Evolutionary conservation across 2,888 invertebrate species (phyloP).

Genomic region (Nephrotoma guestfalica): DNA sequence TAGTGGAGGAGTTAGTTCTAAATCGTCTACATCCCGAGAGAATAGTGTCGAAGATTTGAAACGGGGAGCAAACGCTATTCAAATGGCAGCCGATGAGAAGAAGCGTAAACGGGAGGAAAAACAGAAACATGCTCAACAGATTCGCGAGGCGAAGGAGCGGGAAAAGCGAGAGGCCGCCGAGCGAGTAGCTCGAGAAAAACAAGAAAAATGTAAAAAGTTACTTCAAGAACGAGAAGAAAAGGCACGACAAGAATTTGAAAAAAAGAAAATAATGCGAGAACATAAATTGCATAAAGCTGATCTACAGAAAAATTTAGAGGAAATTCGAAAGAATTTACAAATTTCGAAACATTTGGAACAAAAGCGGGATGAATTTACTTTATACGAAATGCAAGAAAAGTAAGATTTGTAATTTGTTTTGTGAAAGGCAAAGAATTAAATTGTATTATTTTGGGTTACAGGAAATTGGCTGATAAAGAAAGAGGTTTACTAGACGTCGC

Average conservation of each 20-base stretch:
- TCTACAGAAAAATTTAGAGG: background rate
- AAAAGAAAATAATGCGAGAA: conserved; percentile 8
- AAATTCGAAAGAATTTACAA: conserved; percentile 8
- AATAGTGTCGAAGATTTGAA: conserved; percentile 28
- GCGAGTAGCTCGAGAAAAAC: conserved; percentile 26
- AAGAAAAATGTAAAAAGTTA: conserved; percentile 19
- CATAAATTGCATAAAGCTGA: conserved; percentile 6
- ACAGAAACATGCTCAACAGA: conserved; percentile 24
- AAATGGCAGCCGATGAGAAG: conserved; percentile 5
- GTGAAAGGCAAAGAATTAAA: no score
- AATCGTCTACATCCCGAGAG: conserved; percentile 19
- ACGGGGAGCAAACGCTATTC: conserved; percentile 19
- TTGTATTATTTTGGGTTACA: background rate
- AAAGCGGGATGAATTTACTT: conserved; percentile 19
- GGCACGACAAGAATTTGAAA: conserved; percentile 5
- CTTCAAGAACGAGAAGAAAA: conserved; percentile 9
- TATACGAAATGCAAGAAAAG: conserved; percentile 9
- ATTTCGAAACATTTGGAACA: conserved; percentile 8
- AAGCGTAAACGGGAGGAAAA: conserved; percentile 24
- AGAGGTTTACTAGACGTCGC: background rate
- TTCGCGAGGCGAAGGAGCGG: conserved; percentile 28
- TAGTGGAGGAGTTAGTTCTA: background rate
- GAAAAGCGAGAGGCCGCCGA: conserved; percentile 27
- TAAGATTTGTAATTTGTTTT: background rate
- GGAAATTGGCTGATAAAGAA: background rate